phyloP scores from a whole-genome alignment of 2,888 invertebrate genomes.

The Erpobdella octoculata region DNA sequence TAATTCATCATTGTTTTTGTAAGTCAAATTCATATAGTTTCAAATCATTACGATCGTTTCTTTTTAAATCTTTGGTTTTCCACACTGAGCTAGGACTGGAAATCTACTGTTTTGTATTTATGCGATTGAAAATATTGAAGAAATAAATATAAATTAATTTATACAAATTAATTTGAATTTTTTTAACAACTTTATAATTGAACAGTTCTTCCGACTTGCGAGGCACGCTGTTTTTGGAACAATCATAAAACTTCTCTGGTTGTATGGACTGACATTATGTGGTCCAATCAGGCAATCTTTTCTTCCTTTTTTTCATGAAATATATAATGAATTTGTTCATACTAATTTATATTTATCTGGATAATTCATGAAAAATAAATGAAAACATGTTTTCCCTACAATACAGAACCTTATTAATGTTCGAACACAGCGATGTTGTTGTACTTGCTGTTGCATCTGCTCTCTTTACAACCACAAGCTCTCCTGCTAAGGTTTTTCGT shows the following conservation, averaged over 20 bases:
- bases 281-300: slow-evolving; percentile 56
- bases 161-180: not conserved
- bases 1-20: too few species aligned
- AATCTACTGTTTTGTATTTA: too few species aligned
- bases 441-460: slow-evolving; percentile 53
- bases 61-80: too few species aligned
- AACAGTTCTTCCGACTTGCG: slow-evolving; percentile 48
- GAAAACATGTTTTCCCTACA: too few species aligned
- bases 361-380: too few species aligned
- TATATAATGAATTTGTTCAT: too few species aligned
- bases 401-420: slow-evolving; percentile 53
- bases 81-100: too few species aligned
- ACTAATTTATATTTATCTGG: too few species aligned
- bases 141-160: not conserved
- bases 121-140: too few species aligned
- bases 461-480: slow-evolving; percentile 52
- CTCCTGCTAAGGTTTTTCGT: slow-evolving; percentile 51
- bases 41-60: too few species aligned
- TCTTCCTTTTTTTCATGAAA: too few species aligned
- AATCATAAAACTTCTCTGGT: slow-evolving; percentile 54
- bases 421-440: slow-evolving; percentile 55
- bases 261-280: slow-evolving; percentile 57
- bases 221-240: slow-evolving; percentile 51
- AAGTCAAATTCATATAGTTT: too few species aligned
- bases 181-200: not conserved